Conservation (phyloP, 2,888 invertebrate species). For the Cepaea hortensis region DNA sequence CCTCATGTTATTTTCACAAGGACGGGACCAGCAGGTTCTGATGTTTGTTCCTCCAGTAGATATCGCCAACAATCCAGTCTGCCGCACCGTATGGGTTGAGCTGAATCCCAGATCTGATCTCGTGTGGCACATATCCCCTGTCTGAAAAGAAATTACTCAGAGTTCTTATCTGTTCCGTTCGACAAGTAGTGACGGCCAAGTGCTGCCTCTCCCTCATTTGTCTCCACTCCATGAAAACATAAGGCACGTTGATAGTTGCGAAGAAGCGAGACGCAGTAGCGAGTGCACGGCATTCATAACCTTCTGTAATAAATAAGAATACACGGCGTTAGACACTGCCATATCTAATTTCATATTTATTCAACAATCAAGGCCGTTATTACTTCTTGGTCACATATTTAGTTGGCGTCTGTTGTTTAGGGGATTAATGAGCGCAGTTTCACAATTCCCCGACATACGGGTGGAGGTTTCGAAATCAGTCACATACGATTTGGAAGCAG, state of each 20-base stretch:
- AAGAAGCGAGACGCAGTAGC: constrained; percentile 58
- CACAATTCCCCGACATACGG: too few relatives aligned
- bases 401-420: too few relatives aligned
- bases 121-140: constrained; percentile 59
- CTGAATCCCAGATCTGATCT: constrained; percentile 54
- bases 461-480: too few relatives aligned
- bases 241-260: constrained; percentile 59
- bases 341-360: not conserved
- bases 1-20: constrained; percentile 29
- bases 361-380: not conserved
- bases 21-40: constrained; percentile 52
- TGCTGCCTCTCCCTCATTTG: constrained; percentile 64
- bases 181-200: constrained; percentile 58
- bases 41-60: constrained; percentile 59
- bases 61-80: constrained; percentile 60
- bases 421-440: too few relatives aligned
- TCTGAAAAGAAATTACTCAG: constrained; percentile 53
- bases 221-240: constrained; percentile 71
- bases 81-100: constrained; percentile 55
- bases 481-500: too few relatives aligned
- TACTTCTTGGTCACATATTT: too few relatives aligned
- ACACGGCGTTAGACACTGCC: not conserved
- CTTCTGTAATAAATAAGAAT: constrained; percentile 58
- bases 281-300: constrained; percentile 68
- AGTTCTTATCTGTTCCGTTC: constrained; percentile 52